Base-by-base conservation (phyloP, 2,888 invertebrate species). In the Conistra vaccinii region DNA sequence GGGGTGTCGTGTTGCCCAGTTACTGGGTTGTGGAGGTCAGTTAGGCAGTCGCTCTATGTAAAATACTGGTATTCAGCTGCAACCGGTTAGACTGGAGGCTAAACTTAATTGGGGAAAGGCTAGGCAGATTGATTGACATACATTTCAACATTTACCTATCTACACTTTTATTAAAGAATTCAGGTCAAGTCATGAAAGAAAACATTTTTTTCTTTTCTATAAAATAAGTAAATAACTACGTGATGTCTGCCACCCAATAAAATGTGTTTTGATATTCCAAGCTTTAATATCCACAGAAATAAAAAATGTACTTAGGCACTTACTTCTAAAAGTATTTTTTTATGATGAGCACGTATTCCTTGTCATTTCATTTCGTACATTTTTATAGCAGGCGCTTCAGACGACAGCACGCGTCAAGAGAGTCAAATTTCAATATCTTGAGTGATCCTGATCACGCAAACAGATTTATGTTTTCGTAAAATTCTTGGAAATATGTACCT, bases 291-390 rank as follows among this genome's bases (percentile, higher is more conserved):
- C n/a, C 58, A 53, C 14, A 60, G 20, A 45, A 71, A 58, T 77
- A 77, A 62, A 70, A 68, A 32, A 32, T 60, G 2, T 53, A 42
- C 20, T 6, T 14, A 29, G 20, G 14, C 26, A 58, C 42, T n/a
- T 45, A 32, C 23, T 78, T 62, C 57, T 70, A 62, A 55, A 67
- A 61, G 66, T 80, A 67, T 42, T 60, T 78, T 39, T 26, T 67
- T 55, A 73, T 66, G 60, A 61, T 51, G 55, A 65, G 53, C 80
- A 80, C 65, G 77, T 73, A 60, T 53, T 29, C 20, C 7, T 66
- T 58, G 48, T 55, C n/a, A 67, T 69, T 78, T 65, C 2, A 29
- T 55, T 32, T 51, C 32, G 42, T 57, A 69, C 6, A 62, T 57
- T 57, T 69, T 80, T 66, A 63, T 6, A 65, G 32, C 60, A 26